Evolutionary conservation across 2,888 invertebrate species (phyloP), one percentile per base, ranked within the genome.

Genomic region (Ectobius pallidus): DNA sequence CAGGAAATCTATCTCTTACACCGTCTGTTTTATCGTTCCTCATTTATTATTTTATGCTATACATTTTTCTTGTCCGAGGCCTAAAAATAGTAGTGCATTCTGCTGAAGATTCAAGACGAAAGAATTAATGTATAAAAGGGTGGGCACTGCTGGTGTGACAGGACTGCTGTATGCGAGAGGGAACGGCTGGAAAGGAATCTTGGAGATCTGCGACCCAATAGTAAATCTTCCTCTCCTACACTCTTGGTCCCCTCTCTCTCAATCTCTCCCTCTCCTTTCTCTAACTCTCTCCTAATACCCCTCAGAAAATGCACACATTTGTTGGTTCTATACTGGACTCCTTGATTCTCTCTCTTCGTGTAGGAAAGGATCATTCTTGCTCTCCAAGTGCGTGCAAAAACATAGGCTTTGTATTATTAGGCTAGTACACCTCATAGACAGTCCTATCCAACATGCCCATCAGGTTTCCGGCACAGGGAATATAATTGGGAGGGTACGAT

Each of bases 101-200:
- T 65, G 46, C 46, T 30, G 65, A 34, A 55, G 62, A 22, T 18
- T 39, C 39, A 18, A 22, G 39, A 39, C 44, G 65, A 42, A 20
- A 18, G 32, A 20, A 62, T 16, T 25, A 27, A 34, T n/a, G 34
- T 16, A 20, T 11, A 34, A 20, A 25, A n/a, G 63, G 27, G 65
- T 11, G 44, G 7, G 65, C 34, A 22, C 25, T 65, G 65, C 25
- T 44, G 55, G 55, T 14, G 55, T 27, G 58, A 58, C 58, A 65
- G 39, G 65, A n/a, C 65, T 46, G 27, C 42, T 22, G 42, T 34
- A 39, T 42, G 20, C n/a, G 32, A 42, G 39, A 46, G 18, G 30
- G 9, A 46, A 46, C 25, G 65, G 65, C 46, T 65, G 65, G 65
- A 65, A 65, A 65, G 65, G 65, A 65, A 65, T 65, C 65, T 44